These are phyloP conservation scores for Sebastes variabilis DNA, from an alignment of 2,797 vertebrate species.

Conservation along the genomic window DNA sequence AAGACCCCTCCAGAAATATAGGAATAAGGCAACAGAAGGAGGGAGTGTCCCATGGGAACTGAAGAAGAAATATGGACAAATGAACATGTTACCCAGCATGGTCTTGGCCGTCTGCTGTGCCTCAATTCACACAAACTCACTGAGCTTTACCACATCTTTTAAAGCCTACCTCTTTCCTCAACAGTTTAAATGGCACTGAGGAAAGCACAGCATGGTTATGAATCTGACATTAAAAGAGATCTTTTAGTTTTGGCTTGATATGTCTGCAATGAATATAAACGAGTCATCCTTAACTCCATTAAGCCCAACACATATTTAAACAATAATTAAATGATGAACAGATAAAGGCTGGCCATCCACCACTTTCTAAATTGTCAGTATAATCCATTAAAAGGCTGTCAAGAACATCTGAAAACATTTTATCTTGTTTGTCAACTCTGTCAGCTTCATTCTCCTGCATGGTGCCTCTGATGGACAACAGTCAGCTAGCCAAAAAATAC, in stretches of 20 bases:
- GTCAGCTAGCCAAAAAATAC: slow-evolving; percentile 24
- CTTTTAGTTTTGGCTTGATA: neutral
- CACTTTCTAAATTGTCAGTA: neutral
- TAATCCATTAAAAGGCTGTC: neutral
- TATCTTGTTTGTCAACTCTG: slow-evolving; percentile 14
- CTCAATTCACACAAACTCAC: slow-evolving; percentile 58
- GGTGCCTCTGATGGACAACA: slow-evolving; percentile 39
- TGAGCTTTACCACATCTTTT: slow-evolving; percentile 38
- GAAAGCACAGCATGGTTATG: neutral
- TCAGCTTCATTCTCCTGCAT: neutral
- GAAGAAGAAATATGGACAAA: slow-evolving; percentile 81
- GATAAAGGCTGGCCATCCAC: neutral
- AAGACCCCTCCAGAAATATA: slow-evolving; percentile 67
- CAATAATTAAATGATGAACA: neutral
- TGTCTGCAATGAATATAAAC: neutral
- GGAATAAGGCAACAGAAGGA: slow-evolving; percentile 80
- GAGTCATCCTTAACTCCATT: neutral
- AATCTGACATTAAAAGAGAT: neutral
- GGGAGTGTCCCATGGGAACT: slow-evolving; percentile 62
- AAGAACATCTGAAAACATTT: neutral
- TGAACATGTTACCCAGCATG: slow-evolving; percentile 75
- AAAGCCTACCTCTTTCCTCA: slow-evolving; percentile 7
- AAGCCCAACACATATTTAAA: neutral
- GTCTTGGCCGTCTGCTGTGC: slow-evolving; percentile 71
- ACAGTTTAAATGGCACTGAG: neutral